Evolutionary conservation across 2,888 invertebrate species (phyloP).

Genomic region (Epinotia bilunana): DNA sequence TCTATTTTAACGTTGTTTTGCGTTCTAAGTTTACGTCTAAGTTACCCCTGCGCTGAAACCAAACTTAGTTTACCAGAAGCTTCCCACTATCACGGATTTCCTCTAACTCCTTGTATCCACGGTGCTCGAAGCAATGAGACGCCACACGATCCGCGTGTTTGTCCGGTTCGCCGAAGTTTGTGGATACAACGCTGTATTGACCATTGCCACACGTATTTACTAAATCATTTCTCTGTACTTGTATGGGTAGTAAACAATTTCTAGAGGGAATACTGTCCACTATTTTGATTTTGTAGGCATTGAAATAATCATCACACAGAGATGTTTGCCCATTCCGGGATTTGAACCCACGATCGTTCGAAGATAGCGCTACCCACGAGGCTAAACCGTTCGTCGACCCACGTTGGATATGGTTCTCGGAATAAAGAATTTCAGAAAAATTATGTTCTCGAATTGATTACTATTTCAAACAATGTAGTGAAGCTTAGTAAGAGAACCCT

Average conservation of each 20-base stretch:
- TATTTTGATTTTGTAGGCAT: background rate
- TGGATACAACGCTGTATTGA: constrained; percentile 55
- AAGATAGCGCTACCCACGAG: too few species aligned
- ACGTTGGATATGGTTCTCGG: too few species aligned
- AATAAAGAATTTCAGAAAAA: too few species aligned
- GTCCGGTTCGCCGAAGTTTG: constrained; percentile 57
- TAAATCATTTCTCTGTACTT: constrained; percentile 37
- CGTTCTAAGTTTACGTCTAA: too few species aligned
- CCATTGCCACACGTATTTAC: constrained; percentile 32
- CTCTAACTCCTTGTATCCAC: constrained; percentile 31
- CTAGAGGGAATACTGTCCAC: background rate
- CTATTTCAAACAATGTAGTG: too few species aligned
- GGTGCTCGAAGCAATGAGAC: constrained; percentile 49
- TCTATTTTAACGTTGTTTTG: too few species aligned
- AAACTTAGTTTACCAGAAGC: background rate
- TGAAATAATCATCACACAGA: background rate
- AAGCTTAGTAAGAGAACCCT: background rate
- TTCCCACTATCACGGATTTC: constrained; percentile 3
- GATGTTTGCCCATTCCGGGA: too few species aligned
- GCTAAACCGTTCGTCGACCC: too few species aligned
- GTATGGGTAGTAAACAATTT: constrained; percentile 9
- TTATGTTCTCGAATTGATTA: too few species aligned
- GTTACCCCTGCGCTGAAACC: background rate
- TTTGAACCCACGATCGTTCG: too few species aligned
- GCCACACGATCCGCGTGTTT: constrained; percentile 60